Conservation (phyloP, 30 jellyfish, hydroid and myxozoan species). For the Turritopsis dohrnii region DNA sequence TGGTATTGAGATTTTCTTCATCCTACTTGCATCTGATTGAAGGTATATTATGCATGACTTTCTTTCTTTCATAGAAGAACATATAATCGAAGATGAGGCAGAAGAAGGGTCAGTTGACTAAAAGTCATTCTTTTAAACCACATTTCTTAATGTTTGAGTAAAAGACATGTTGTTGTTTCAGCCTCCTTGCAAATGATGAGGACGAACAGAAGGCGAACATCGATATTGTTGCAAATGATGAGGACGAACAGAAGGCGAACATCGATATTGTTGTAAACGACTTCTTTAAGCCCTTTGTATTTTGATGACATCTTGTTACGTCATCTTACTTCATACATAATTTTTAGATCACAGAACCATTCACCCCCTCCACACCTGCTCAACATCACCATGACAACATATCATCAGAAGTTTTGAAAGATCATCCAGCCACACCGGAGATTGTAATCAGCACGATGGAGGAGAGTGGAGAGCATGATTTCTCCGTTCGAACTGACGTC, state of each 20-base stretch:
- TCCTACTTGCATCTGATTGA: too few relatives aligned
- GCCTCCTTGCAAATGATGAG: neutral
- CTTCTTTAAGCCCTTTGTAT: neutral
- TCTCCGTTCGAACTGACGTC: neutral
- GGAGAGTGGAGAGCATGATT: neutral
- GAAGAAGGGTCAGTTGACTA: neutral
- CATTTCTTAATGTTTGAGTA: neutral
- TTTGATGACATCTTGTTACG: neutral
- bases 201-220: neutral
- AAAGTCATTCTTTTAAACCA: neutral
- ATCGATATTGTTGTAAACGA: neutral
- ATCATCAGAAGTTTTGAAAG: neutral
- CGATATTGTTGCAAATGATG: neutral
- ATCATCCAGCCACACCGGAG: neutral
- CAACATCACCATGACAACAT: neutral
- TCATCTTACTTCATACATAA: neutral
- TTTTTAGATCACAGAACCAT: neutral
- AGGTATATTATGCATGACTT: too few relatives aligned
- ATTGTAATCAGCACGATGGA: neutral
- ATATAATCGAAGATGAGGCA: neutral
- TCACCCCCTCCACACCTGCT: neutral
- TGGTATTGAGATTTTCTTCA: too few relatives aligned
- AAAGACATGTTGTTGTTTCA: too few relatives aligned
- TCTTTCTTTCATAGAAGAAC: neutral
- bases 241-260: neutral